Evolutionary conservation across 30 jellyfish, hydroid and myxozoan species (phyloP).

Genomic region (Chrysaora quinquecirrha): DNA sequence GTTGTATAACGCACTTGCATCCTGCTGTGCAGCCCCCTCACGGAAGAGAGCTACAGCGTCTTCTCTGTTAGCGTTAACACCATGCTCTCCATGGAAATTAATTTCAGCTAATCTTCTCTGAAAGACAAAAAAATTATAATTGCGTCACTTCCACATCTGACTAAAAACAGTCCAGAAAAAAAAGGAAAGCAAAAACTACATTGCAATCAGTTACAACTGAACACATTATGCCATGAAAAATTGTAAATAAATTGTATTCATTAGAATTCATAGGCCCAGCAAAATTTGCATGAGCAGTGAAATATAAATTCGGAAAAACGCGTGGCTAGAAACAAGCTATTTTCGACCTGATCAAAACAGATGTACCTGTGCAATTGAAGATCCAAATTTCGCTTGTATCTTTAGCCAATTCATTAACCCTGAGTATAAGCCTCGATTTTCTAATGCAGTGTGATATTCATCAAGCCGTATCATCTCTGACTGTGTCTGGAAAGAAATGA

Average conservation of each 20-base stretch:
- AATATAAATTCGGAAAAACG: too few species aligned
- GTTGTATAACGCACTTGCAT: constrained; percentile 65
- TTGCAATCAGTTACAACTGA: too few species aligned
- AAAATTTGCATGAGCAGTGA: too few species aligned
- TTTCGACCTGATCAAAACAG: too few species aligned
- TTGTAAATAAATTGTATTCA: too few species aligned
- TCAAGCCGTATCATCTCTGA: constrained; percentile 80
- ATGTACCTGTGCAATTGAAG: constrained; percentile 65
- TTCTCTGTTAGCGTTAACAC: constrained; percentile 66
- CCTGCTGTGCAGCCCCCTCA: constrained; percentile 74
- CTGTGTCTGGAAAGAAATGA: constrained; percentile 56
- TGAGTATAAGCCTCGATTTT: constrained; percentile 63
- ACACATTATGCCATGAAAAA: too few species aligned
- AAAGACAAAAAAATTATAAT: background rate
- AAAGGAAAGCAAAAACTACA: too few species aligned
- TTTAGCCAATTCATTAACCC: constrained; percentile 72
- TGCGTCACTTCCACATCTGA: too few species aligned
- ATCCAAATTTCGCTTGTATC: constrained; percentile 73
- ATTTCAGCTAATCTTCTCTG: constrained; percentile 78
- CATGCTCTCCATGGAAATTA: constrained; percentile 79
- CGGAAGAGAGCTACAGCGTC: constrained; percentile 59
- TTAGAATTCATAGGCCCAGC: too few species aligned
- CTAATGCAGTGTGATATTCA: constrained; percentile 32
- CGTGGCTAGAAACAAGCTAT: too few species aligned
- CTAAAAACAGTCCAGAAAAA: too few species aligned